Conservation (phyloP, 2,888 invertebrate genomes). For the Hydrotaea cyrtoneurina region DNA sequence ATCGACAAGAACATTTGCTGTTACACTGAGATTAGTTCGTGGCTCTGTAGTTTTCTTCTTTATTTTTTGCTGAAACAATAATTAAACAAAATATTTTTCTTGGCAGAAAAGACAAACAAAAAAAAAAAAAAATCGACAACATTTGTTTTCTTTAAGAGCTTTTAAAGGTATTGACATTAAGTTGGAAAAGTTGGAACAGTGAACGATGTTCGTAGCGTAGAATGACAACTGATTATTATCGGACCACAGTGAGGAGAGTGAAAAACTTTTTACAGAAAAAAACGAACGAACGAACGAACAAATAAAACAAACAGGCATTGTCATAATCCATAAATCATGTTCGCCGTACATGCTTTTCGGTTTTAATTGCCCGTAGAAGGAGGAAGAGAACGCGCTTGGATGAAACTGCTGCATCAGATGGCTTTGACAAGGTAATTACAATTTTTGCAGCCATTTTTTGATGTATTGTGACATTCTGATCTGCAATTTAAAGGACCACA, state of each 20-base stretch:
- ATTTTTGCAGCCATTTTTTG: too few relatives aligned
- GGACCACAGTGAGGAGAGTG: neutral
- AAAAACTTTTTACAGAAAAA: neutral
- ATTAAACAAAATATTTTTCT: slow-evolving; percentile 23
- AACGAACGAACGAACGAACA: neutral
- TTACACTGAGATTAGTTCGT: slow-evolving; percentile 8
- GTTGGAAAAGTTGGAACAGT: neutral
- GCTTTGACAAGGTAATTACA: too few relatives aligned
- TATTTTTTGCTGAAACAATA: neutral
- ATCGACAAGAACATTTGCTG: slow-evolving; percentile 6
- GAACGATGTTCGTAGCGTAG: neutral
- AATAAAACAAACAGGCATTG: neutral
- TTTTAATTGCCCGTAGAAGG: neutral
- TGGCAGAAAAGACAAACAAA: neutral
- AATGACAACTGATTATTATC: slow-evolving; percentile 8
- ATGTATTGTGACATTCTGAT: too few relatives aligned
- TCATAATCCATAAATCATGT: slow-evolving; percentile 34
- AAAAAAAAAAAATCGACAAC: neutral
- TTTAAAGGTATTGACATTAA: slow-evolving; percentile 21
- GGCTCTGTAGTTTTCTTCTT: neutral
- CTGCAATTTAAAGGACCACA: too few relatives aligned
- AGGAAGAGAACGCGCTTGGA: too few relatives aligned
- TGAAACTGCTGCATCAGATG: too few relatives aligned
- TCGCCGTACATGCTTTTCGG: slow-evolving; percentile 6
- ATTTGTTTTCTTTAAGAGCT: neutral